A percentile compares a stretch with the other conserved stretches of the same genome.
These are phyloP conservation scores for Euschistus heros DNA, from an alignment of 1,140 invertebrate species.

Conservation along the genomic window DNA sequence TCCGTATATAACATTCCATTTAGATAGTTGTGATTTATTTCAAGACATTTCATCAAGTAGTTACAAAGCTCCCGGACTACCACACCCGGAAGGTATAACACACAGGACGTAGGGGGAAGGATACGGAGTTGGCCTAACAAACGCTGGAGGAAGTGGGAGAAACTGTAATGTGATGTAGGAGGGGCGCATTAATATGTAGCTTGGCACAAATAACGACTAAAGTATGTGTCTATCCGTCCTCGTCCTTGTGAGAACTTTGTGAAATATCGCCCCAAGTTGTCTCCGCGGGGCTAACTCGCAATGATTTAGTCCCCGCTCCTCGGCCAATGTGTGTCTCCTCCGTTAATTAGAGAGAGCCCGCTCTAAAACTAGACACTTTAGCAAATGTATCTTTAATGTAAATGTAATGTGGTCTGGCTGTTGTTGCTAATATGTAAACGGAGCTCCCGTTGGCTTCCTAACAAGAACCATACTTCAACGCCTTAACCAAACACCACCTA, in stretches of 20 bases:
- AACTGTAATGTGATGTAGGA: too few species aligned
- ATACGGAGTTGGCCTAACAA: too few species aligned
- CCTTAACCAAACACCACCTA: conserved; percentile 20
- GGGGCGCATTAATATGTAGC: conserved; percentile 2
- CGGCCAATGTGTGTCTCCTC: not conserved
- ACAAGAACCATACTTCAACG: conserved; percentile 11
- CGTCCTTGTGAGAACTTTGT: not conserved
- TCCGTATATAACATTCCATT: too few species aligned
- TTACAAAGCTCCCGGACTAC: too few species aligned
- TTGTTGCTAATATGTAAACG: conserved; percentile 20
- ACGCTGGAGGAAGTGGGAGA: too few species aligned
- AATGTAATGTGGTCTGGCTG: conserved; percentile 22
- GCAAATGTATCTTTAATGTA: conserved; percentile 27
- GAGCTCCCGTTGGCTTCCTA: not conserved
- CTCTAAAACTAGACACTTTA: conserved; percentile 26
- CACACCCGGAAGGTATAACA: too few species aligned
- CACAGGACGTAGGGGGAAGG: too few species aligned
- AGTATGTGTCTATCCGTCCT: conserved; percentile 6
- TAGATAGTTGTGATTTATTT: too few species aligned
- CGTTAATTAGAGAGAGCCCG: conserved; percentile 21
- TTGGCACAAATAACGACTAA: not conserved
- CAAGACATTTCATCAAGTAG: too few species aligned
- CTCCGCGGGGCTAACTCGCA: conserved; percentile 2
- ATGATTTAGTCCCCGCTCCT: conserved; percentile 21
- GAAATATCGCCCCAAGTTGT: conserved; percentile 4